phyloP scores from a whole-genome alignment of 2,797 vertebrate genomes.

The Alauda arvensis region DNA sequence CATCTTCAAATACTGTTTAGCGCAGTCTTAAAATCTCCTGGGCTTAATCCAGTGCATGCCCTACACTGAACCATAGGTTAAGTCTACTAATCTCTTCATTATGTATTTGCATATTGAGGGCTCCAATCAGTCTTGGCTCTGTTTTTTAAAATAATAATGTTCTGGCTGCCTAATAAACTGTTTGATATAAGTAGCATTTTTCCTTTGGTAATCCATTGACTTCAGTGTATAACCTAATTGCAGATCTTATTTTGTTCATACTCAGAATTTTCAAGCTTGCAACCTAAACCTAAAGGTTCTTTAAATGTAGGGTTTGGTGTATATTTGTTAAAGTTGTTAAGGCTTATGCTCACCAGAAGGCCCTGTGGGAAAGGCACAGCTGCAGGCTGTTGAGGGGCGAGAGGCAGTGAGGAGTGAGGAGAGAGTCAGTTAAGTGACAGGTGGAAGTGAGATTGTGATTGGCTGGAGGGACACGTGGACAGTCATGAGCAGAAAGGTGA shows the following conservation, averaged over 20 bases:
- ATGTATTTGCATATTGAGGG: constrained; percentile 5
- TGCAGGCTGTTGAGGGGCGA: too few species aligned
- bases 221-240: neutral
- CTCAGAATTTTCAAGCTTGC: neutral
- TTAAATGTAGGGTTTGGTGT: neutral
- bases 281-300: neutral
- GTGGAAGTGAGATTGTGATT: too few species aligned
- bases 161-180: constrained; percentile 8
- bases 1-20: neutral
- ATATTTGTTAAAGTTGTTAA: too few species aligned
- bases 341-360: too few species aligned
- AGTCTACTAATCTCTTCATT: constrained; percentile 14
- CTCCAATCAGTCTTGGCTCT: constrained; percentile 40
- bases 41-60: neutral
- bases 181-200: constrained; percentile 5
- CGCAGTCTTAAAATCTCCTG: constrained; percentile 6
- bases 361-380: too few species aligned
- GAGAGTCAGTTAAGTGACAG: too few species aligned
- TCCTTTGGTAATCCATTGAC: neutral
- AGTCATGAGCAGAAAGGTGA: too few species aligned
- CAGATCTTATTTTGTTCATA: neutral
- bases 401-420: too few species aligned
- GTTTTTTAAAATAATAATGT: constrained; percentile 40
- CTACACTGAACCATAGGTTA: neutral
- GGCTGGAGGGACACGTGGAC: too few species aligned